Conservation (phyloP, 2,797 vertebrate genomes). For the Cryptoprocta ferox region DNA sequence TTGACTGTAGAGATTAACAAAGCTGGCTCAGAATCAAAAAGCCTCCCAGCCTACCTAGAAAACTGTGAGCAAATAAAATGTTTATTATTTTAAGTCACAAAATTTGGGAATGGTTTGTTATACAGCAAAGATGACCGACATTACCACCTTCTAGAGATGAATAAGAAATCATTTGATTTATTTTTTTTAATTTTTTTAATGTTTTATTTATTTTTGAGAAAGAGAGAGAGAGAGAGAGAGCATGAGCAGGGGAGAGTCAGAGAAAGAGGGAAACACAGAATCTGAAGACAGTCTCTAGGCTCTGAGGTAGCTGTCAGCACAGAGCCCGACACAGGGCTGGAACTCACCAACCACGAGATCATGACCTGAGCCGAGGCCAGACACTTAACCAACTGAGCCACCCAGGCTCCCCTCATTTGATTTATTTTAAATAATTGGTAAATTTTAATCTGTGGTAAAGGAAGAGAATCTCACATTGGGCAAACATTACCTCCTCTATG, state of each 20-base stretch:
- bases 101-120: background rate
- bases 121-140: background rate
- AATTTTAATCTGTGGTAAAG: background rate
- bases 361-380: no score
- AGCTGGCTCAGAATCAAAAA: background rate
- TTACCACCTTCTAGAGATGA: background rate
- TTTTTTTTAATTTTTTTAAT: no score
- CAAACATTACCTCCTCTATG: background rate
- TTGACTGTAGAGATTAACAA: background rate
- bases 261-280: no score
- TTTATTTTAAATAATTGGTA: constrained; percentile 19
- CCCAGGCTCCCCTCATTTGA: background rate
- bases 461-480: background rate
- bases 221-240: no score
- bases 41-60: background rate
- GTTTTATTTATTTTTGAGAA: no score
- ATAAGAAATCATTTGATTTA: constrained; percentile 43
- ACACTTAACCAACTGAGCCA: no score
- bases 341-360: no score
- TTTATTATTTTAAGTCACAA: background rate
- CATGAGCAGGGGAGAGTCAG: no score
- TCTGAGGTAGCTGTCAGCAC: no score
- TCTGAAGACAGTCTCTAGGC: no score
- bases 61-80: background rate
- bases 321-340: no score